Conservation (phyloP, 2,113 vertebrate genomes). For the Tyrannus savana region DNA sequence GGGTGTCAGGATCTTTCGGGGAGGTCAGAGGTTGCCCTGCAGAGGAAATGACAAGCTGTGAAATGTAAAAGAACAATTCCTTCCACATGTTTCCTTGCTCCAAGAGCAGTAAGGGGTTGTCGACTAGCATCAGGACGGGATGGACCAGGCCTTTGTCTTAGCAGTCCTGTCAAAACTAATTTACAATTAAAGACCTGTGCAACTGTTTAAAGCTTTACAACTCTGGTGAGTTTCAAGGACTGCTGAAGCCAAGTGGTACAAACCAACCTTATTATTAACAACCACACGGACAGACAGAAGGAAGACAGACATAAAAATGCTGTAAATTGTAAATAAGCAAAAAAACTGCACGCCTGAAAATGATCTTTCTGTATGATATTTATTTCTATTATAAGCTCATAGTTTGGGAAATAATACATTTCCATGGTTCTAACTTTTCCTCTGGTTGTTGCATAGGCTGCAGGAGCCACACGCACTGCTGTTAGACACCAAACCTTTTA, state of each 20-base stretch:
- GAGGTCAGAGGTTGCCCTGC: slow-evolving; percentile 92
- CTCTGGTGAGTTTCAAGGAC: slow-evolving; percentile 76
- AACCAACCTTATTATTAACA: background rate
- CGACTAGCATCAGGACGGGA: slow-evolving; percentile 85
- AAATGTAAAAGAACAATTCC: slow-evolving; percentile 99
- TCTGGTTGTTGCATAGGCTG: background rate
- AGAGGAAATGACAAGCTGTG: slow-evolving; percentile 99
- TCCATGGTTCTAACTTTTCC: background rate
- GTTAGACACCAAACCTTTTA: background rate
- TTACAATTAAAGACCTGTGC: slow-evolving; percentile 86
- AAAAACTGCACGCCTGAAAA: background rate
- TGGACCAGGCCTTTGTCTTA: slow-evolving; percentile 84
- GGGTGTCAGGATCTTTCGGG: slow-evolving; percentile 88
- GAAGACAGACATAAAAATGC: background rate
- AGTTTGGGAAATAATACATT: background rate
- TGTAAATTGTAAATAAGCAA: background rate
- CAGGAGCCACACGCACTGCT: background rate
- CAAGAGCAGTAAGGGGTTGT: slow-evolving; percentile 87
- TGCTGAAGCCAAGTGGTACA: slow-evolving; percentile 80
- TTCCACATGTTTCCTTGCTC: slow-evolving; percentile 96
- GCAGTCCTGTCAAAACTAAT: slow-evolving; percentile 92
- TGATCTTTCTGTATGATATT: background rate
- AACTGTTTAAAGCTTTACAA: slow-evolving; percentile 89
- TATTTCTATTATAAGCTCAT: background rate
- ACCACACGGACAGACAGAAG: background rate